phyloP scores from a whole-genome alignment of 2,797 vertebrate genomes.

The Mus minutoides region DNA sequence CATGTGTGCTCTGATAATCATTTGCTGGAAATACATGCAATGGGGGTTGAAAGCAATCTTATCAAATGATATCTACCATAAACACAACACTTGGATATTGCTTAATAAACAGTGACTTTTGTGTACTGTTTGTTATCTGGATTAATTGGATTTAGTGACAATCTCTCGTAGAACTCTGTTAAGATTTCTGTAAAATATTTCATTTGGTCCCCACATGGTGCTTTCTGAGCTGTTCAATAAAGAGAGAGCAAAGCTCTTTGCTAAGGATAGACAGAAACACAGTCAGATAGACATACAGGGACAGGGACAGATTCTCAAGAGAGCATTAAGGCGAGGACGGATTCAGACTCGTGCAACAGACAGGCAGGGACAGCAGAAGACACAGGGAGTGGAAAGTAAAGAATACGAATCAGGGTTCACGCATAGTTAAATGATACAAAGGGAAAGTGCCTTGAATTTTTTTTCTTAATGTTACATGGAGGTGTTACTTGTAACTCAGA shows the following conservation, averaged over 20 bases:
- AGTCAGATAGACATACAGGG: not conserved
- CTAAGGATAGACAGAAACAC: not conserved
- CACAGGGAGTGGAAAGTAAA: not conserved
- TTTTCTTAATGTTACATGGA: not conserved
- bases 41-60: not conserved
- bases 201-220: not conserved
- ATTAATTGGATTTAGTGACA: not conserved
- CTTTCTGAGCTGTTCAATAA: not conserved
- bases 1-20: not conserved
- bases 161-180: not conserved
- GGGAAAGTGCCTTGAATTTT: not conserved
- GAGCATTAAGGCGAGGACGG: not conserved
- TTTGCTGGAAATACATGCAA: not conserved
- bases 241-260: not conserved
- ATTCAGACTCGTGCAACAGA: no score
- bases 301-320: not conserved
- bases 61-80: not conserved
- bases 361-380: not conserved
- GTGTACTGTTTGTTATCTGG: not conserved
- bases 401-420: not conserved
- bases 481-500: not conserved
- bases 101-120: not conserved
- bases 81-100: not conserved
- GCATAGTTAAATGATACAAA: not conserved
- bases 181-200: not conserved